A percentile compares a stretch with the other conserved stretches of the same genome.
Conservation (phyloP, 2,888 invertebrate genomes). For the Hypolimnas misippus region DNA sequence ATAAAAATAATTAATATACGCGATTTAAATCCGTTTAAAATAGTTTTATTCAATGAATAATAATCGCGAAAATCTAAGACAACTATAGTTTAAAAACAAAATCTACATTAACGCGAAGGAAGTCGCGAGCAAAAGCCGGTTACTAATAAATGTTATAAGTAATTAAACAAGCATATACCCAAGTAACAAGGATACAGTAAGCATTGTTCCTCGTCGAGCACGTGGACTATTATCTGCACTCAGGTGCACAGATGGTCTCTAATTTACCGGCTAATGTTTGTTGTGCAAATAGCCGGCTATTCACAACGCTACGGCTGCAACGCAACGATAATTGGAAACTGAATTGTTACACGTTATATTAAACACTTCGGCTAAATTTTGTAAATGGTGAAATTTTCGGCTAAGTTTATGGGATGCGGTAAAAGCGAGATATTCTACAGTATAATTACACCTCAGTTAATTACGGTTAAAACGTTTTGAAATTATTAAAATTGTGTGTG, state of each 20-base stretch:
- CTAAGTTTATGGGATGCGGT: not conserved
- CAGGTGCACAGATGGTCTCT: constrained; percentile 38
- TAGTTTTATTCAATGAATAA: no score
- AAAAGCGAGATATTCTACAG: not conserved
- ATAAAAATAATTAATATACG: no score
- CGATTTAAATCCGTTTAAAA: no score
- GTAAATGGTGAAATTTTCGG: not conserved
- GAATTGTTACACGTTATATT: constrained; percentile 18
- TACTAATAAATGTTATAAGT: no score
- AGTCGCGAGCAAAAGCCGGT: no score
- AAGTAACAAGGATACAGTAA: not conserved
- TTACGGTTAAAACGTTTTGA: no score
- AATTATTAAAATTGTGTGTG: no score
- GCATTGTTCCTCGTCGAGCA: not conserved
- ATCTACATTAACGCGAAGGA: no score
- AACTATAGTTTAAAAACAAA: no score
- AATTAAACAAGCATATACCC: not conserved
- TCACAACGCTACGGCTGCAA: constrained; percentile 19
- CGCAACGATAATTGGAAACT: constrained; percentile 31
- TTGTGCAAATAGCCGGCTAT: constrained; percentile 31
- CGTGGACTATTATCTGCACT: constrained; percentile 33
- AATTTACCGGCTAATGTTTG: constrained; percentile 41
- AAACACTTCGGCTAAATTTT: constrained; percentile 5
- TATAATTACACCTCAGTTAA: not conserved
- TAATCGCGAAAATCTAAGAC: no score